Conservation (phyloP, 1,140 invertebrate genomes). For the Ephestia elutella region DNA sequence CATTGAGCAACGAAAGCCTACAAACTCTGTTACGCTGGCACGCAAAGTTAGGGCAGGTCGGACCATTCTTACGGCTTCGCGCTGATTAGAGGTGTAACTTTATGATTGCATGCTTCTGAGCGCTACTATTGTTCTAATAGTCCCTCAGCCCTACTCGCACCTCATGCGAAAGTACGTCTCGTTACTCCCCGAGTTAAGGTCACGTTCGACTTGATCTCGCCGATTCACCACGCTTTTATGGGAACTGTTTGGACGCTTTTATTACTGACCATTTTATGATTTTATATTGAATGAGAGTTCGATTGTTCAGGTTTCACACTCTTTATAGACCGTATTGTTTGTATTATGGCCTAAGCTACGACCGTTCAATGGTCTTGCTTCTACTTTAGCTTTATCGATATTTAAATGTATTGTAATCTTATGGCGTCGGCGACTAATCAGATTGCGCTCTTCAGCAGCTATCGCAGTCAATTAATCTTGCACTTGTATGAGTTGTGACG, state of each 20-base stretch:
- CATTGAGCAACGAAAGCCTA: constrained; percentile 28
- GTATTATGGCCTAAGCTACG: neutral
- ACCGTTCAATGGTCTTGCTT: neutral
- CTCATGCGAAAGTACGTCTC: constrained; percentile 40
- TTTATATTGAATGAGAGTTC: constrained; percentile 28
- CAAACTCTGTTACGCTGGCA: constrained; percentile 17
- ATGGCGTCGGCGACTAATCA: constrained; percentile 30
- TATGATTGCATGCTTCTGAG: constrained; percentile 62
- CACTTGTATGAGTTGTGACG: constrained; percentile 57
- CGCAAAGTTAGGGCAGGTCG: constrained; percentile 48
- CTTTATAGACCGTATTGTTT: neutral
- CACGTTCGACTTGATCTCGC: constrained; percentile 49
- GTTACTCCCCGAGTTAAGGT: constrained; percentile 46
- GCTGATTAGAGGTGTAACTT: constrained; percentile 54
- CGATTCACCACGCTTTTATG: constrained; percentile 52
- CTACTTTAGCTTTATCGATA: neutral
- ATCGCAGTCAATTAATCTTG: constrained; percentile 64
- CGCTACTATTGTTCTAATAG: constrained; percentile 64
- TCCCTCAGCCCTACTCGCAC: constrained; percentile 35
- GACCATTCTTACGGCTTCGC: constrained; percentile 41
- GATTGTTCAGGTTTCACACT: constrained; percentile 25
- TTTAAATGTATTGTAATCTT: neutral
- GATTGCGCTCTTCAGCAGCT: constrained; percentile 43
- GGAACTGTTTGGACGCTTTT: constrained; percentile 35
- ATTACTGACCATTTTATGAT: constrained; percentile 35